Base-by-base conservation (phyloP, 2,888 invertebrate genomes). In the Nomada fucata region DNA sequence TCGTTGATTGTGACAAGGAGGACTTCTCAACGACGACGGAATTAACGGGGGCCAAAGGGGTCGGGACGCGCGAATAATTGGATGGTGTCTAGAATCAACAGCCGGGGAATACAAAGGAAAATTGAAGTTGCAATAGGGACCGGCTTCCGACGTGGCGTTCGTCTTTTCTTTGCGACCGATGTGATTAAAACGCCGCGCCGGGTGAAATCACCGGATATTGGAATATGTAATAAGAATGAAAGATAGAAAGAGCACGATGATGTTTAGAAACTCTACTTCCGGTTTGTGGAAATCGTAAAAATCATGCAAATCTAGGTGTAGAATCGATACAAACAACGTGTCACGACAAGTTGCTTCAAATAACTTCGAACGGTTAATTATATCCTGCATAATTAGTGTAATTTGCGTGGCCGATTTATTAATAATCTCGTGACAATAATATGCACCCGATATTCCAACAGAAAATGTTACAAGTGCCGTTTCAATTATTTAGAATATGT, bases 121-220 rank as follows among this genome's bases (percentile, higher is more conserved):
- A 76, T 76, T 72, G 63, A 76, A 76, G 23, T 63, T 42, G 63
- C 75, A 69, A 69, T 69, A 42, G 52, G 60, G 52, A 29, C 26
- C 20, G 55, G 23, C 61, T 55, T 29, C 9, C 50, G n/a, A 1
- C n/a, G 65, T 20, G 59, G 36, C 57, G 74, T 29, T 20, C 59
- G 47, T 29, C 15, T 13, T 72, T 59, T 59, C 59, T 74, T 52
- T 74, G 74, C 59, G 67, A 50, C 36, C 36, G 74, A 67, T 67
- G 50, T 18, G 73, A 74, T 74, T 74, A 74, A 68, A 74, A 13
- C 15, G 18, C 29, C 2, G 15, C 18, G 29, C 29, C 1, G 15
- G 29, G 1, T 52, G 11, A 15, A 52, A 23, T 52, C 5, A 57
- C 47, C 11, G 55, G 47, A 57, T 64, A 65, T 20, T 26, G 26